Evolutionary conservation across 2,113 vertebrate species (phyloP), one percentile per base, ranked within the genome.

Genomic region (Elachura formosa): DNA sequence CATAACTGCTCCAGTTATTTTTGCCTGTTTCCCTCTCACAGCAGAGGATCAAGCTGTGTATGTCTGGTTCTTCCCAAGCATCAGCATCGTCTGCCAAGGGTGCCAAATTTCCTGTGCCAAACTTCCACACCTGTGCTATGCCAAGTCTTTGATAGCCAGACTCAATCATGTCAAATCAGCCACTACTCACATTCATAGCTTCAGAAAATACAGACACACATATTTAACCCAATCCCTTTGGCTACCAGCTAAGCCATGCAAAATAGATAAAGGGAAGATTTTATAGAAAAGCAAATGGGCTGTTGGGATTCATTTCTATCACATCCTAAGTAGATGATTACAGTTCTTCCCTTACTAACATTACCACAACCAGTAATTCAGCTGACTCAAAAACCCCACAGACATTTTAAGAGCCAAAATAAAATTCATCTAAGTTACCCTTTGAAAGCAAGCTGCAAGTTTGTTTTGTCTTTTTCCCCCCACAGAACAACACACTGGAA

Each of bases 301-400:
- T 58, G 41, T 1, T 71, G 54, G 43, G 81, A 67, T 23, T 33
- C 49, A 34, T 21, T 87, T 52, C 76, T 76, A 28, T 85, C 82
- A 41, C 68, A 80, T 21, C 75, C 41, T 11, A 68, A 59, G 54
- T 10, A 56, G 38, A 61, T 45, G 69, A 90, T 78, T 93, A 31
- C 74, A 66, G 46, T 8, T 67, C 62, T 73, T 76, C 55, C 73
- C 74, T 63, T 43, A 62, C 54, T 91, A 52, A 84, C 71, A 41
- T 46, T 82, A 74, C 76, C 33, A 66, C 71, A 52, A 71, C 64
- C 85, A 91, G 22, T 74, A 86, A 96, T 34, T 84, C 79, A 48
- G 75, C 49, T 86, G 90, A 95, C 73, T 89, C 67, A 74, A 64
- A 97, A 95, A 78, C 54, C 61, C 79, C 64, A 41, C 24, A 68